phyloP scores from a whole-genome alignment of 1,140 invertebrate species.

The Orussus abietinus region DNA sequence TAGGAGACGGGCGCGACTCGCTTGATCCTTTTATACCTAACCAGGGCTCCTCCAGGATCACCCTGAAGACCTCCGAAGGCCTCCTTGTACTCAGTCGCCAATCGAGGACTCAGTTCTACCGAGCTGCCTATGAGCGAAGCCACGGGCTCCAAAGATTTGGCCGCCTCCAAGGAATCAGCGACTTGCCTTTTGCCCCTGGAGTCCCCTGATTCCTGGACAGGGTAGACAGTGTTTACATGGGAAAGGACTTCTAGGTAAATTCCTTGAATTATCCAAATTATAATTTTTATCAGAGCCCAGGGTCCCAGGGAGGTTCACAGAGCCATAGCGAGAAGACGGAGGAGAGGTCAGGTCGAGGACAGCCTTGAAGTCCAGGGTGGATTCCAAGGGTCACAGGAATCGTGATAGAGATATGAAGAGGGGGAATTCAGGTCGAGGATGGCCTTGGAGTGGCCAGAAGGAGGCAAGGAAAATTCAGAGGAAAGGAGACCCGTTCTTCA shows the following conservation, averaged over 20 bases:
- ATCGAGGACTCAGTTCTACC: conserved; percentile 5
- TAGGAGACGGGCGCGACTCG: conserved; percentile 15
- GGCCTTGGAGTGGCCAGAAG: conserved; percentile 2
- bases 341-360: no score
- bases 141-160: conserved; percentile 4
- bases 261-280: conserved; percentile 8
- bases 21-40: conserved; percentile 35
- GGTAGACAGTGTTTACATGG: background rate
- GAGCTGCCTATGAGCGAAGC: conserved; percentile 7
- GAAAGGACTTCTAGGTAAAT: background rate
- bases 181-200: conserved; percentile 7
- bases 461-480: background rate
- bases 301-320: no score
- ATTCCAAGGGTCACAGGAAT: no score
- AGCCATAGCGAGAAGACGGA: no score
- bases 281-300: no score
- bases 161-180: no score
- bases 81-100: conserved; percentile 18
- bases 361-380: no score
- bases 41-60: conserved; percentile 22
- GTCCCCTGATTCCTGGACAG: conserved; percentile 4
- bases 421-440: no score
- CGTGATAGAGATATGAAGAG: no score
- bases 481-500: background rate
- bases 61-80: conserved; percentile 18